Evolutionary conservation across 2,113 vertebrate species (phyloP).

Genomic region (Albula goreensis): DNA sequence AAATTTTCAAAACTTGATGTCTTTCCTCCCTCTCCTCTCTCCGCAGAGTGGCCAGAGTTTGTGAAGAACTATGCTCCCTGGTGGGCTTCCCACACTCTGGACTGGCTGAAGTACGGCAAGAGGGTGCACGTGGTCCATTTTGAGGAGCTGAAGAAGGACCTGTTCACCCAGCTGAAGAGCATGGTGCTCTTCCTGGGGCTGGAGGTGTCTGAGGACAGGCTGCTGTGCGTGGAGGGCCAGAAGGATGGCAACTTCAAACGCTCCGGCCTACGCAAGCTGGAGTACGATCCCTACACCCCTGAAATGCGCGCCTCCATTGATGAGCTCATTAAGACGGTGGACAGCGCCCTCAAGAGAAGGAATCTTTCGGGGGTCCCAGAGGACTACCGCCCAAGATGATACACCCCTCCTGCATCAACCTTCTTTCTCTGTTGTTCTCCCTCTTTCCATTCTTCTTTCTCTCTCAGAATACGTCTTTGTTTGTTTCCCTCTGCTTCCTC

Average conservation of each 20-base stretch:
- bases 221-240: slow-evolving; percentile 93
- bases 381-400: slow-evolving; percentile 94
- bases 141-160: slow-evolving; percentile 85
- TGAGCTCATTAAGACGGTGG: slow-evolving; percentile 83
- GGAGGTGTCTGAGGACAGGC: slow-evolving; percentile 80
- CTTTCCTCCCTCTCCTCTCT: slow-evolving; percentile 20
- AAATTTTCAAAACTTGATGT: too few relatives aligned
- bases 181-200: slow-evolving; percentile 86
- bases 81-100: slow-evolving; percentile 94
- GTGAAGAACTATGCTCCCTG: slow-evolving; percentile 93
- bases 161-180: slow-evolving; percentile 82
- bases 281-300: slow-evolving; percentile 87
- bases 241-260: slow-evolving; percentile 97
- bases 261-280: slow-evolving; percentile 87
- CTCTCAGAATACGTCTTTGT: background rate
- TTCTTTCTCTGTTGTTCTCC: background rate
- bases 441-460: slow-evolving; percentile 13
- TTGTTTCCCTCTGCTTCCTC: background rate
- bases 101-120: slow-evolving; percentile 89
- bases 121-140: slow-evolving; percentile 92
- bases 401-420: slow-evolving; percentile 24
- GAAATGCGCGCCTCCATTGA: slow-evolving; percentile 84
- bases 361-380: slow-evolving; percentile 86
- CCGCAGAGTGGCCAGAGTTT: slow-evolving; percentile 93
- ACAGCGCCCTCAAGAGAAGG: slow-evolving; percentile 75